phyloP scores from a whole-genome alignment of 1,140 invertebrate species.

The Whitmania pigra region DNA sequence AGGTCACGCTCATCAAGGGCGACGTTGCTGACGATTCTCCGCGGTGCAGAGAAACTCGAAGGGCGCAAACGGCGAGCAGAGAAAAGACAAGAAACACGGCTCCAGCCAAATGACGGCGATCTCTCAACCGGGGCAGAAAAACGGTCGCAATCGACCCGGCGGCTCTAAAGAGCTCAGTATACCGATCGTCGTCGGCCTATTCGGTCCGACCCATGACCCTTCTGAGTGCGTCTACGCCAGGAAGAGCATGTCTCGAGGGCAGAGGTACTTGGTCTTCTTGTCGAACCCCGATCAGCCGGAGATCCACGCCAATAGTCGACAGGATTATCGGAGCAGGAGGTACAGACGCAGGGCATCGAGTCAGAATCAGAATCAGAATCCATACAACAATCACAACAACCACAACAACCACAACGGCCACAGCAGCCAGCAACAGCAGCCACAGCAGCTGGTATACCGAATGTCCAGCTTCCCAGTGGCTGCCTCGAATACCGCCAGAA shows the following conservation, averaged over 20 bases:
- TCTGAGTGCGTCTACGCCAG: neutral
- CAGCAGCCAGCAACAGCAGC: too few species aligned
- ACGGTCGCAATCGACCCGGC: neutral
- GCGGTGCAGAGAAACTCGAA: neutral
- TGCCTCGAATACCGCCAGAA: too few species aligned
- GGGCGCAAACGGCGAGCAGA: neutral
- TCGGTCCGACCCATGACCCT: neutral
- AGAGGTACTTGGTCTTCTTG: neutral
- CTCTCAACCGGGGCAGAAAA: neutral
- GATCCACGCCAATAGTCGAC: neutral
- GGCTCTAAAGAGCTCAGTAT: neutral
- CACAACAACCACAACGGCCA: too few species aligned
- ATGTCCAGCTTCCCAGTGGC: conserved; percentile 1
- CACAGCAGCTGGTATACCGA: neutral
- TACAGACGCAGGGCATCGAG: neutral
- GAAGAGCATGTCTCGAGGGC: neutral
- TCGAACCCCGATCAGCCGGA: neutral
- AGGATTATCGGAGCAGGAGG: neutral
- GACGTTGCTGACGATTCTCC: neutral
- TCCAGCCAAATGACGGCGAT: neutral
- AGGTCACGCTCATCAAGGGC: conserved; percentile 1
- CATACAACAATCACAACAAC: too few species aligned
- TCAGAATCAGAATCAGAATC: neutral
- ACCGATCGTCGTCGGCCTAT: neutral
- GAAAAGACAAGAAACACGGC: neutral